These are phyloP conservation scores for Mimachlamys varia DNA, from an alignment of 2,888 invertebrate genomes.

Conservation along the genomic window DNA sequence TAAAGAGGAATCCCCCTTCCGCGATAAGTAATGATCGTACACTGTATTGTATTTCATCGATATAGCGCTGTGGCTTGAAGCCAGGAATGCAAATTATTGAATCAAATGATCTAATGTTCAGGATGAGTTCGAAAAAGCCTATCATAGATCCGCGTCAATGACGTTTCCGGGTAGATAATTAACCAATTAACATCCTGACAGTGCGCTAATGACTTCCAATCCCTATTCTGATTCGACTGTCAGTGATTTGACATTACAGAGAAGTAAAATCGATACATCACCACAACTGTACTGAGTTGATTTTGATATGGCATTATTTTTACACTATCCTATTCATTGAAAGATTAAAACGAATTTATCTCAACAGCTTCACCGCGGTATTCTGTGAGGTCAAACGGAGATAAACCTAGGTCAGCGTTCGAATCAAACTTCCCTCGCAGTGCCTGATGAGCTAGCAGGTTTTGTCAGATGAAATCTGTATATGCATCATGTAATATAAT, in stretches of 20 bases:
- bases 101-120: background rate
- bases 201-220: background rate
- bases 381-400: background rate
- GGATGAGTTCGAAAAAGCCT: background rate
- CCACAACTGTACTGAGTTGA: background rate
- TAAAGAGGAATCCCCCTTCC: too few relatives aligned
- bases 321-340: background rate
- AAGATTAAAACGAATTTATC: background rate
- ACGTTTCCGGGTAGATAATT: slow-evolving; percentile 6
- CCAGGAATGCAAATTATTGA: background rate
- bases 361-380: background rate
- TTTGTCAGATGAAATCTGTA: background rate
- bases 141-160: background rate
- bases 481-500: background rate
- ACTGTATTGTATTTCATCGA: too few relatives aligned
- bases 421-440: background rate
- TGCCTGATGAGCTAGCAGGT: background rate
- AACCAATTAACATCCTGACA: background rate
- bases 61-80: background rate
- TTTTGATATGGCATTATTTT: background rate
- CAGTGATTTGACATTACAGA: background rate
- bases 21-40: too few relatives aligned
- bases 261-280: background rate
- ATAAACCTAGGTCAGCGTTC: background rate
- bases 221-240: background rate